Base-by-base conservation (phyloP, 2,113 vertebrate species). In the Tragelaphus scriptus region DNA sequence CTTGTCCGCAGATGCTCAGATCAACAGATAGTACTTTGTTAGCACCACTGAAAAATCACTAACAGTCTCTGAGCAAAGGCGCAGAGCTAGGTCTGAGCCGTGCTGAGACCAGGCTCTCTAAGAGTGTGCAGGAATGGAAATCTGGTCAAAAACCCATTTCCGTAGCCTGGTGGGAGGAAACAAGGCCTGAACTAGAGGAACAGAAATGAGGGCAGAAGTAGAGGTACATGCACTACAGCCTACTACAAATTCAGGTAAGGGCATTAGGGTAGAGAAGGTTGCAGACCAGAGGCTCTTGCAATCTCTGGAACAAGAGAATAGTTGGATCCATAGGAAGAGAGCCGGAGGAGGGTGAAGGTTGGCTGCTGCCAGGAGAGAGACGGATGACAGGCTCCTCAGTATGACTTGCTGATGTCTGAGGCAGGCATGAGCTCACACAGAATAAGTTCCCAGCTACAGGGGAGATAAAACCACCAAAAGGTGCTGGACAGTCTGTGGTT, bases 81-180 rank as follows among this genome's bases (percentile, higher is more conserved):
- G 0, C 2, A 26, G 25, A 47, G 44, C 44, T 10, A 2, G 44
- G 17, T 7, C 2, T 53, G 59, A 25, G 65, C 21, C 1, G 12
- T 68, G 51, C 16, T 25, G 61, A 55, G 61, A n/a, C 32, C 9
- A 49, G 25, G 53, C 26, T 68, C 12, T 65, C 65, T 81, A 61
- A 81, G 32, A 32, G 6, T 4, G 10, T 63, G 5, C 13, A 56
- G 30, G 23, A 36, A 47, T 47, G 32, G 68, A 58, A 71, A 2
- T 40, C 16, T 47, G 9, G 51, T 55, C 25, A 71, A 55, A 56
- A 86, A 63, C 5, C 71, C 25, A 44, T 71, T 82, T 87, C 7
- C 3, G 5, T 6, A 36, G 71, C 36, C 19, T 2, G 3, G 23
- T 87, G 40, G 65, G 85, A 81, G 59, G n/a, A 84, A 49, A 26